Evolutionary conservation across 2,797 vertebrate genomes (phyloP), one percentile per base, ranked within the genome.

Genomic region (Gila robusta): DNA sequence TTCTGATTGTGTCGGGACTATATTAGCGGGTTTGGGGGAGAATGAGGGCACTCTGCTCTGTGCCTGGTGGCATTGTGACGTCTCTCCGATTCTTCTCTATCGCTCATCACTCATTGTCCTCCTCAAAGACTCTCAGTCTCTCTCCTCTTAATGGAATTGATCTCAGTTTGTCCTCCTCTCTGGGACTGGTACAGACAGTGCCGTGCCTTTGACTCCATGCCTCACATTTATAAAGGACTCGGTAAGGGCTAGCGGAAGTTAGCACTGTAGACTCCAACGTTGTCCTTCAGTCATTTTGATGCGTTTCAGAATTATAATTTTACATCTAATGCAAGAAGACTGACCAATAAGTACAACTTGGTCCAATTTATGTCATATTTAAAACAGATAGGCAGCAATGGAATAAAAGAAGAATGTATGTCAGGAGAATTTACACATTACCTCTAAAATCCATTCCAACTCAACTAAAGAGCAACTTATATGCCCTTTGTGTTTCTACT

Each of bases 1-100:
- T 92, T 94, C 93, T 94, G 94, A 95, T 94, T 95, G 94, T 94
- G 91, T 89, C 10, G 92, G 92, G 94, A 93, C 92, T 94, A 93
- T 93, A 93, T 95, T 94, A 94, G 95, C 94, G 93, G 17, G 47
- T 92, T 82, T 69, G 56, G 49, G 83, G 84, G 89, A 93, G 93
- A 94, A 92, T 93, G 92, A 93, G 87, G 93, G 72, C 91, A 91
- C 94, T 92, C 87, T 92, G 91, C 92, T 93, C 91, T 87, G 78
- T 93, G 93, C 92, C 92, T 93, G 21, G 90, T 94, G 92, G 93
- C 91, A 91, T 94, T 94, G 92, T 94, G 89, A 81, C 79, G 35
- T 88, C 89, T 85, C 90, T 89, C 93, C 71, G 71, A 85, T 91
- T 93, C 90, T 64, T 90, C 78, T 91, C 93, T 95, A 93, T 95